Percentiles rank a stretch among this genome's conserved stretches.
phyloP scores from a whole-genome alignment of 2,113 vertebrate genomes.

The Athene noctua region DNA sequence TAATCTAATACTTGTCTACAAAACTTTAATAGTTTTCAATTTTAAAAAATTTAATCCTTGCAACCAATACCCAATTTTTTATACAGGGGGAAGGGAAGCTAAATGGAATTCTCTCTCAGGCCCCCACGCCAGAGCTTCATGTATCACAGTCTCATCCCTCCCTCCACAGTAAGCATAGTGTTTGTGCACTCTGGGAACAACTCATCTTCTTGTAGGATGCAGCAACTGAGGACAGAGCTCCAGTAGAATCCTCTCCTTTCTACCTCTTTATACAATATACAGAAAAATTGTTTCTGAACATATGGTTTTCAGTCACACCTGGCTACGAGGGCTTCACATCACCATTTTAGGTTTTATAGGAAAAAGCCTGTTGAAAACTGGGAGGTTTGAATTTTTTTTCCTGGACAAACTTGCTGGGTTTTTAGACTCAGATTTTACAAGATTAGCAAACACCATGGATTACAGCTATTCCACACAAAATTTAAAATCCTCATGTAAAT shows the following conservation, averaged over 20 bases:
- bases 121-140: not conserved
- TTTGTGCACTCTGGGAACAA: not conserved
- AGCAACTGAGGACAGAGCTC: accelerated
- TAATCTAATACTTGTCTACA: not conserved
- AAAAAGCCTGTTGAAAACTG: not conserved
- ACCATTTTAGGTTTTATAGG: not conserved
- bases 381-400: not conserved
- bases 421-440: not conserved
- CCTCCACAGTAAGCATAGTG: not conserved
- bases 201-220: not conserved
- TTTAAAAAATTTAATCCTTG: not conserved
- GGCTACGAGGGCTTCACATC: not conserved
- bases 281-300: not conserved
- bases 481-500: not conserved
- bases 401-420: not conserved
- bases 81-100: not conserved
- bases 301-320: not conserved
- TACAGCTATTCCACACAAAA: not conserved
- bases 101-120: not conserved
- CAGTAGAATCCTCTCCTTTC: accelerated
- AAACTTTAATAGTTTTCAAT: not conserved
- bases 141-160: not conserved
- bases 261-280: not conserved
- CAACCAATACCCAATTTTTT: not conserved
- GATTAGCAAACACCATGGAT: not conserved